These are phyloP conservation scores for fruit fly (Drosophila melanogaster) DNA, from an alignment of 1,140 invertebrate genomes.

Conservation along the genomic window DNA sequence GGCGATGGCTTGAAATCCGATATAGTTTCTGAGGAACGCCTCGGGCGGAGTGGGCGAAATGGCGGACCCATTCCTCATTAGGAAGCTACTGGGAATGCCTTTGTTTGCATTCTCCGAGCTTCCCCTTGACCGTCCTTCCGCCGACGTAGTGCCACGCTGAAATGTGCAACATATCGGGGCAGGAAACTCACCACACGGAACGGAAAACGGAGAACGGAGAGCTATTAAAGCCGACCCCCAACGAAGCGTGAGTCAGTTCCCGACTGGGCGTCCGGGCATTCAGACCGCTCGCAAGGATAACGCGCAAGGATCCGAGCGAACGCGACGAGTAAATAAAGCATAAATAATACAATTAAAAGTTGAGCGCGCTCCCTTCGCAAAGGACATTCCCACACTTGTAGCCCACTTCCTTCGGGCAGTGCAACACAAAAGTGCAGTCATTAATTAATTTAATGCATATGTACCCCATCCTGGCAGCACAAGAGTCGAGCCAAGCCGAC, in stretches of 20 bases:
- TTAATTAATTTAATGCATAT: conserved; percentile 30
- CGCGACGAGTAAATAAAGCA: conserved; percentile 4
- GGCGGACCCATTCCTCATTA: conserved; percentile 49
- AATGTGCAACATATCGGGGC: conserved; percentile 15
- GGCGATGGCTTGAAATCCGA: conserved; percentile 49
- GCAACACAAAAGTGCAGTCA: conserved; percentile 28
- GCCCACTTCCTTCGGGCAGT: conserved; percentile 23
- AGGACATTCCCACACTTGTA: conserved; percentile 13
- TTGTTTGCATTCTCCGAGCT: conserved; percentile 38
- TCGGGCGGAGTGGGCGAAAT: conserved; percentile 1
- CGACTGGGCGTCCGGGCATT: conserved; percentile 49
- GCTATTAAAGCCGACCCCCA: conserved; percentile 63
- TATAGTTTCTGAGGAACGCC: conserved; percentile 54
- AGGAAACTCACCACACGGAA: conserved; percentile 62
- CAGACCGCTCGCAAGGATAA: conserved; percentile 45
- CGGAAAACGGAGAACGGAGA: conserved; percentile 1
- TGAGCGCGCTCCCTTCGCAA: conserved; percentile 16
- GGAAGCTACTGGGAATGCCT: conserved; percentile 48
- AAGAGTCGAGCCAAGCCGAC: conserved; percentile 7
- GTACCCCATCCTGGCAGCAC: conserved; percentile 14
- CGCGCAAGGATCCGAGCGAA: background rate
- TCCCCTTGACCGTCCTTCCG: conserved; percentile 16
- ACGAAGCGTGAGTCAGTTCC: conserved; percentile 56
- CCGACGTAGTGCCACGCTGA: background rate
- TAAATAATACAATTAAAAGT: conserved; percentile 13